Conservation (phyloP, 1,140 invertebrate species). For the Bombus ignitus region DNA sequence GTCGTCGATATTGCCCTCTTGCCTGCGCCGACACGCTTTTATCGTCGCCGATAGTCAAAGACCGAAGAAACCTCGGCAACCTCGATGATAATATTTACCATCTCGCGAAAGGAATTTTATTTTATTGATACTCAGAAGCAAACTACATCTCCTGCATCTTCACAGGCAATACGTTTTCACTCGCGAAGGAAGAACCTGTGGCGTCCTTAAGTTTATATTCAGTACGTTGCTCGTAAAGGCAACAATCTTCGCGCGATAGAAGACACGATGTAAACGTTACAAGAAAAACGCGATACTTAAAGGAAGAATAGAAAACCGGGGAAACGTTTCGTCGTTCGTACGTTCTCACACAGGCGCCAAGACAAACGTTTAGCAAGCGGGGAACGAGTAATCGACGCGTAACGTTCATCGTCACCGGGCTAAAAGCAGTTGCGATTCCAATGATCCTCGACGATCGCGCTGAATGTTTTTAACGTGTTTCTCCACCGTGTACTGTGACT, state of each 20-base stretch:
- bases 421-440: slow-evolving; percentile 1
- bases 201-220: background rate
- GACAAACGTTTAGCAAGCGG: background rate
- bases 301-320: background rate
- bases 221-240: background rate
- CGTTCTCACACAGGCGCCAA: background rate
- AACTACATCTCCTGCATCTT: background rate
- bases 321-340: background rate
- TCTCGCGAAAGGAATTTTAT: background rate
- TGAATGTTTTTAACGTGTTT: background rate
- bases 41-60: background rate
- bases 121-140: background rate
- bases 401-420: background rate
- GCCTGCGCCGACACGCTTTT: background rate
- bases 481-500: background rate
- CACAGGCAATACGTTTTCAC: too few species aligned
- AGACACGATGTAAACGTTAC: background rate
- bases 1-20: too few species aligned
- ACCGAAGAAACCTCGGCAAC: background rate
- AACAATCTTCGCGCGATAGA: too few species aligned
- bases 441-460: background rate
- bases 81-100: background rate
- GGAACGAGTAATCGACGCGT: background rate
- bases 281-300: background rate
- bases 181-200: too few species aligned